phyloP scores from a whole-genome alignment of 2,797 vertebrate genomes.

The Darevskia mixta region DNA sequence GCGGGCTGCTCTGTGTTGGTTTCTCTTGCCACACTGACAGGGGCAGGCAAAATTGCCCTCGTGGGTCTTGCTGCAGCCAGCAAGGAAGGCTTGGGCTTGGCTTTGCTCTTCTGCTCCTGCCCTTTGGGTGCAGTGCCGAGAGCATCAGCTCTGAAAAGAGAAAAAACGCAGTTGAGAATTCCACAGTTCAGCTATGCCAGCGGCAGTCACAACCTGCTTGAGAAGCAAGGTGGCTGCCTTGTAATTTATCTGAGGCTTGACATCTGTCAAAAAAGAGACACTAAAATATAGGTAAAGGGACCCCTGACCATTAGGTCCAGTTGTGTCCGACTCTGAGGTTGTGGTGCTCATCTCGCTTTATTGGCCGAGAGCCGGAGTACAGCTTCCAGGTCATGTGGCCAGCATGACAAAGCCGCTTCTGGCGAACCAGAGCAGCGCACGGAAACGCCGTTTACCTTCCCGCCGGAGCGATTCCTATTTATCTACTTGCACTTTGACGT shows the following conservation, averaged over 20 bases:
- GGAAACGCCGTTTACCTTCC: too few relatives aligned
- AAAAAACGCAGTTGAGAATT: slow-evolving; percentile 43
- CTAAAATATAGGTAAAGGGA: background rate
- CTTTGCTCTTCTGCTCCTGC: slow-evolving; percentile 77
- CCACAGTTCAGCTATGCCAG: background rate
- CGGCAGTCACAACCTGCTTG: background rate
- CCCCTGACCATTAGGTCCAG: too few relatives aligned
- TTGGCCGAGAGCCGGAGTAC: too few relatives aligned
- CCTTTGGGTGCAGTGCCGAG: slow-evolving; percentile 68
- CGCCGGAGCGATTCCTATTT: too few relatives aligned
- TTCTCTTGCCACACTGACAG: slow-evolving; percentile 74
- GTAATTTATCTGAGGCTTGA: background rate
- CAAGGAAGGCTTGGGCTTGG: slow-evolving; percentile 77
- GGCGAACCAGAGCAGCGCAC: too few relatives aligned
- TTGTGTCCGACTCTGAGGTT: too few relatives aligned
- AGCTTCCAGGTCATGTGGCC: too few relatives aligned
- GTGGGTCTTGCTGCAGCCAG: slow-evolving; percentile 84
- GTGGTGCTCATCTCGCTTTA: too few relatives aligned
- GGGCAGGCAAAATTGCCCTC: slow-evolving; percentile 87
- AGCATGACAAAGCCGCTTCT: too few relatives aligned
- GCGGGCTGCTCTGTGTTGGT: slow-evolving; percentile 60
- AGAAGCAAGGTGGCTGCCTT: background rate
- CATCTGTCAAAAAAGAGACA: background rate
- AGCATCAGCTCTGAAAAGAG: slow-evolving; percentile 70
- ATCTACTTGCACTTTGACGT: too few relatives aligned